Evolutionary conservation across 35 echinoderm and acorn worm species (phyloP), one percentile per base, ranked within the genome.

Genomic region (Heliocidaris tuberculata): DNA sequence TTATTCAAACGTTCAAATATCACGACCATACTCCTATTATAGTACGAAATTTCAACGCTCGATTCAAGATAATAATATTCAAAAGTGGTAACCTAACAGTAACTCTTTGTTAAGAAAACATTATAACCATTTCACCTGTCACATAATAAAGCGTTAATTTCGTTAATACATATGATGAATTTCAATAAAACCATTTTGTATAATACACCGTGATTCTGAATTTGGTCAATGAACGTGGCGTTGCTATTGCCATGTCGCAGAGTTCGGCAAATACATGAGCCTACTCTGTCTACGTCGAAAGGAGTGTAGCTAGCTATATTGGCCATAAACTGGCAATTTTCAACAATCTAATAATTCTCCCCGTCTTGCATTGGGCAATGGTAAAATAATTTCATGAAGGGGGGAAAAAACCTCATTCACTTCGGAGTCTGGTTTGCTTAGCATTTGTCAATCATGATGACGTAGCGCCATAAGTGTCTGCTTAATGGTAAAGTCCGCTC

Each of bases 391-490:
- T 93, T 93, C 50, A 59, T n/a, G 91, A 93, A 52, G 50, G 16
- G 11, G 65, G 21, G 27, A 21, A 42, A 89, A 93, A 93, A 59
- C 13, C 50, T 59, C 29, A 93, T 93, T 93, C 48, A 48, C 91
- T 32, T 52, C 19, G 29, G 49, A 48, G 47, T 24, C 31, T 50
- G n/a, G 48, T 31, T 93, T 21, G 31, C 91, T 32, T 49, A 13
- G 27, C 50, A 15, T 6, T 0, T 31, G 91, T 42, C 91, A 93
- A 93, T 93, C 91, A 93, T 5, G 13, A 48, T 93, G 91, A 93
- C 91, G 91, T 93, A 93, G 49, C 29, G 32, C 91, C 9, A 93
- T 93, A 93, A 91, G 91, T 93, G 91, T 93, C 48, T 93, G 87
- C 91, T 93, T 93, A 52, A 30, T 30, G 50, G 11, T 59, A 93